A percentile compares a stretch with the other conserved stretches of the same genome.
Evolutionary conservation across 2,888 invertebrate species (phyloP).

Genomic region (Iphiclides podalirius): DNA sequence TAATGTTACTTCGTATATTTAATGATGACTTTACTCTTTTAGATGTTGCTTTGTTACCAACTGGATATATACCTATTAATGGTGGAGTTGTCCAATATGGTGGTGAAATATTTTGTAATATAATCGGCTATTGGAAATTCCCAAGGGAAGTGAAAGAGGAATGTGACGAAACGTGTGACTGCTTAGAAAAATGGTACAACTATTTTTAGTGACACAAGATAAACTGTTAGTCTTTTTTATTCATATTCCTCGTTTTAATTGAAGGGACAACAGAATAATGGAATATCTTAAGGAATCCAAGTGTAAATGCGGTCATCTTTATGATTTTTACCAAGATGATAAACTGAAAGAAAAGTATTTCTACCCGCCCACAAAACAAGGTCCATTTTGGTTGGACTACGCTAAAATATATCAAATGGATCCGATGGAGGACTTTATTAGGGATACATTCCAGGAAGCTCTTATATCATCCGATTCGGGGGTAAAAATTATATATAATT

Average conservation of each 20-base stretch:
- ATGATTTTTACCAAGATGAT: conserved; percentile 51
- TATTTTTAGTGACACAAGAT: not conserved
- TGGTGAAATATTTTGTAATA: conserved; percentile 38
- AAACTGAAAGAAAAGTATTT: conserved; percentile 54
- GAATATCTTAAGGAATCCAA: conserved; percentile 49
- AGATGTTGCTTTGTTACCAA: conserved; percentile 51
- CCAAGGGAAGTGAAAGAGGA: conserved; percentile 38
- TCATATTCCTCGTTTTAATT: no score
- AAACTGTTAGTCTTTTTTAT: not conserved
- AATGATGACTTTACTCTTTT: not conserved
- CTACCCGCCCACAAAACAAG: conserved; percentile 48
- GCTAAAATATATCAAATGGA: conserved; percentile 63
- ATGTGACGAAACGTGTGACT: conserved; percentile 55
- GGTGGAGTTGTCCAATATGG: conserved; percentile 38
- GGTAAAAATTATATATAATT: conserved; percentile 42
- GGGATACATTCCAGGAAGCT: conserved; percentile 48
- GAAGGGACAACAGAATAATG: conserved; percentile 51
- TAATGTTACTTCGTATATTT: no score
- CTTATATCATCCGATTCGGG: conserved; percentile 46
- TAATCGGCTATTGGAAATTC: conserved; percentile 52
- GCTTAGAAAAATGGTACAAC: conserved; percentile 51
- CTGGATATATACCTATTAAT: conserved; percentile 58
- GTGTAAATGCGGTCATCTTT: conserved; percentile 64
- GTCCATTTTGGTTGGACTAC: conserved; percentile 50
- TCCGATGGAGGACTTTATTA: conserved; percentile 61